These are phyloP conservation scores for Ophioninae sp. DNA, from an alignment of 2,888 invertebrate species.

Conservation along the genomic window DNA sequence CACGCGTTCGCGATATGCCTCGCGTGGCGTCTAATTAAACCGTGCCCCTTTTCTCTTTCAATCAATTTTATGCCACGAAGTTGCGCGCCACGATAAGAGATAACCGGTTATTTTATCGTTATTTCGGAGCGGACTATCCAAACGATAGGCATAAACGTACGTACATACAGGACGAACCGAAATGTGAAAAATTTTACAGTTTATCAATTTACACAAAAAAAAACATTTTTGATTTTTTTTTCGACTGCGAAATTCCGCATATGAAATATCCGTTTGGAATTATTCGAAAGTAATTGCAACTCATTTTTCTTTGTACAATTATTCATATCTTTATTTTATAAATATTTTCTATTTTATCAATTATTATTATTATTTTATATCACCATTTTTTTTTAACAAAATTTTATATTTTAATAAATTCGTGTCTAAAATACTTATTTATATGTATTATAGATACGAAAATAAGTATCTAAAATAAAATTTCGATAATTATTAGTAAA, in stretches of 20 bases:
- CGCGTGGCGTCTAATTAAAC: conserved; percentile 27
- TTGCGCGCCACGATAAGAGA: conserved; percentile 28
- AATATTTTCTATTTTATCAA: no score
- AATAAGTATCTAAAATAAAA: no score
- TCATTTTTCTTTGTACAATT: neutral
- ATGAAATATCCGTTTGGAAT: neutral
- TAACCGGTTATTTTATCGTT: conserved; percentile 28
- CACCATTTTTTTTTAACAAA: no score
- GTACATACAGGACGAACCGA: neutral
- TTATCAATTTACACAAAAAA: no score
- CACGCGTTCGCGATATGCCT: conserved; percentile 15
- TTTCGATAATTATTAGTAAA: no score
- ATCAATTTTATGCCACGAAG: conserved; percentile 37
- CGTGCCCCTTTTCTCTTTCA: conserved; percentile 12
- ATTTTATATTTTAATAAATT: no score
- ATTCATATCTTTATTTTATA: neutral
- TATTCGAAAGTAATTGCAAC: neutral
- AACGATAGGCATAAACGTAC: conserved; percentile 8
- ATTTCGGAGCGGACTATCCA: conserved; percentile 18
- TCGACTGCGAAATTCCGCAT: neutral
- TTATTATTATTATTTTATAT: no score
- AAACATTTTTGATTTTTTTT: no score
- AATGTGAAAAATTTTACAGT: neutral
- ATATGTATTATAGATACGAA: no score
- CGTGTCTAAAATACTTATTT: no score